These are phyloP conservation scores for Apeltes quadracus DNA, from an alignment of 2,113 vertebrate species.

Conservation along the genomic window DNA sequence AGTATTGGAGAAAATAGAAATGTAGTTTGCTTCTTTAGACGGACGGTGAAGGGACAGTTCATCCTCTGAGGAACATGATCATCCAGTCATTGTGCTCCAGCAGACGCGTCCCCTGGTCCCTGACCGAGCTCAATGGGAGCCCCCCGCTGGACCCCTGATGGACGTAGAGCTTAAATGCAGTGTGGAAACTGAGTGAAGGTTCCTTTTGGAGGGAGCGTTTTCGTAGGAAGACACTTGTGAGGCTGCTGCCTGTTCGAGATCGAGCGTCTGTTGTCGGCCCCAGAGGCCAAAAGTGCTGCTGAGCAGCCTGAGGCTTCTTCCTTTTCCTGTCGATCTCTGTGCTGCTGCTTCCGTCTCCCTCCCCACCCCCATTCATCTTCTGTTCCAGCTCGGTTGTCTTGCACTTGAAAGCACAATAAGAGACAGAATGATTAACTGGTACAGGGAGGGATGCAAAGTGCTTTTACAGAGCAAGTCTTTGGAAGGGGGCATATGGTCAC, in stretches of 20 bases:
- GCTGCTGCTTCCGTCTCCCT: constrained; percentile 9
- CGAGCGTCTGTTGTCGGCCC: constrained; percentile 28
- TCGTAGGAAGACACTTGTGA: constrained; percentile 40
- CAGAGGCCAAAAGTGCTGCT: constrained; percentile 53
- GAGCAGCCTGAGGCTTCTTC: constrained; percentile 49
- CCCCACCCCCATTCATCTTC: constrained; percentile 22
- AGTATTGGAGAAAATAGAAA: background rate
- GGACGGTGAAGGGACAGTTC: too few species aligned
- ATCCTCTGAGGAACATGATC: background rate
- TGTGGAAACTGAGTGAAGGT: constrained; percentile 23
- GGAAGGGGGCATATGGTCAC: background rate
- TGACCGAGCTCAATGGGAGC: background rate
- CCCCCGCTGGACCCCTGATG: background rate
- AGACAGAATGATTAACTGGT: constrained; percentile 19
- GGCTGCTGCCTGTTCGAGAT: constrained; percentile 49
- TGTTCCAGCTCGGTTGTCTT: constrained; percentile 23
- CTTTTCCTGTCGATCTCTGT: constrained; percentile 33
- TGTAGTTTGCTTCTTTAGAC: background rate
- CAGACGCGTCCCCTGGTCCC: background rate
- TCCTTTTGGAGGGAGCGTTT: constrained; percentile 27
- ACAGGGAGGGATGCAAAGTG: background rate
- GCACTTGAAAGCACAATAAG: constrained; percentile 19
- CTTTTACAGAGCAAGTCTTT: background rate
- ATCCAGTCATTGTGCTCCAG: background rate
- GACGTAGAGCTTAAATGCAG: constrained; percentile 30